phyloP scores from a whole-genome alignment of 2,888 invertebrate species.

The Apodemia hepburni region DNA sequence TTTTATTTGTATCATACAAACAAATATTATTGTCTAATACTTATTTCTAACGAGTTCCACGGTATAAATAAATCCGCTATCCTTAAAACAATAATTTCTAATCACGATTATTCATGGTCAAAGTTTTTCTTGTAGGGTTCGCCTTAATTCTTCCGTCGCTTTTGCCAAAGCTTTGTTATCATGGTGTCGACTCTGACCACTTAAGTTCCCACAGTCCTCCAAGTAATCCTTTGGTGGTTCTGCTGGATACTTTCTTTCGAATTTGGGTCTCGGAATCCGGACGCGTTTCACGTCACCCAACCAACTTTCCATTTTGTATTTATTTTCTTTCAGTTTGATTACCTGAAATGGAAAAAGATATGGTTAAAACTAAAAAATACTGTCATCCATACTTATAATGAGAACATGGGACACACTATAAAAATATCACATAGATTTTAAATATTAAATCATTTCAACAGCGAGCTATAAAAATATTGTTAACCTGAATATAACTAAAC shows the following conservation, averaged over 20 bases:
- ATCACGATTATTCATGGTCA: slow-evolving; percentile 59
- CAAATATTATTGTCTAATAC: neutral
- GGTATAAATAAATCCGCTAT: slow-evolving; percentile 10
- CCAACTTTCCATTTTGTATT: slow-evolving; percentile 88
- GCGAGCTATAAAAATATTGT: no score
- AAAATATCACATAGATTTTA: no score
- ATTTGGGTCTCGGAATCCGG: slow-evolving; percentile 91
- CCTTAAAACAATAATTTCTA: slow-evolving; percentile 5
- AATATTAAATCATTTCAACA: no score
- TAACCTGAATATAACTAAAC: no score
- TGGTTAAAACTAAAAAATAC: neutral
- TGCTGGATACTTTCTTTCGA: slow-evolving; percentile 84
- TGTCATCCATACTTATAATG: neutral
- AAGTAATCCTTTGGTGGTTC: slow-evolving; percentile 91
- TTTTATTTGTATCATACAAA: no score
- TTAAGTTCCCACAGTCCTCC: slow-evolving; percentile 80
- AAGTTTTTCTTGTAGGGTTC: slow-evolving; percentile 88
- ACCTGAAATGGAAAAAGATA: slow-evolving; percentile 23
- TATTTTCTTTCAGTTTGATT: slow-evolving; percentile 3
- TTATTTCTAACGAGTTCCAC: neutral
- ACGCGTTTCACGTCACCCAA: slow-evolving; percentile 90
- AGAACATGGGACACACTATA: no score
- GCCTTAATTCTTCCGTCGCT: slow-evolving; percentile 87
- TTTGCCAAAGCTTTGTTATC: slow-evolving; percentile 81
- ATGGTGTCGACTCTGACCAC: slow-evolving; percentile 70